These are phyloP conservation scores for Dichetophora obliterata DNA, from an alignment of 2,888 invertebrate species.

Conservation along the genomic window DNA sequence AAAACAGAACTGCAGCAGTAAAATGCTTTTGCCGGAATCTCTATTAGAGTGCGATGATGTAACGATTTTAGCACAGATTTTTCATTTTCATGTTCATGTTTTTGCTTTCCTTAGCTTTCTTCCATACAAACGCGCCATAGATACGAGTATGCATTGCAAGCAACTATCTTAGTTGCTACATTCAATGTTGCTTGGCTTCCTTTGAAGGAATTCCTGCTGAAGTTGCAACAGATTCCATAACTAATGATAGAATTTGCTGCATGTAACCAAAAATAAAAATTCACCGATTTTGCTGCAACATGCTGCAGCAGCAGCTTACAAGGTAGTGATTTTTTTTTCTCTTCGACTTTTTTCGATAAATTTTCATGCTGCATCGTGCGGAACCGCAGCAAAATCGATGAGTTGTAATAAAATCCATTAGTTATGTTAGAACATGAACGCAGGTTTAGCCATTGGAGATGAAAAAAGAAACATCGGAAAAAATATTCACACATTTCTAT, in stretches of 20 bases:
- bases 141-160: background rate
- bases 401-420: constrained; percentile 39
- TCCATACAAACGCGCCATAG: background rate
- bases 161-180: constrained; percentile 31
- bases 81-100: background rate
- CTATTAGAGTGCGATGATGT: constrained; percentile 41
- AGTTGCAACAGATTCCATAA: constrained; percentile 25
- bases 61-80: constrained; percentile 30
- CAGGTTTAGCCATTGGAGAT: background rate
- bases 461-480: background rate
- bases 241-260: constrained; percentile 32
- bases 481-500: constrained; percentile 8
- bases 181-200: background rate
- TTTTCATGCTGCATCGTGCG: background rate
- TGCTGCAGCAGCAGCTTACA: background rate
- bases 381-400: constrained; percentile 26
- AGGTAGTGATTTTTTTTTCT: background rate
- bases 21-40: constrained; percentile 1
- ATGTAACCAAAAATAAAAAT: background rate
- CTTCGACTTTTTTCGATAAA: background rate
- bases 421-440: constrained; percentile 17
- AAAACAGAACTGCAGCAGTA: background rate
- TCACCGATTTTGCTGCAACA: background rate
- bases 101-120: background rate
- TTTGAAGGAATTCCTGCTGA: constrained; percentile 17